phyloP scores from a whole-genome alignment of 2,797 vertebrate species.

The Pangasius djambal region DNA sequence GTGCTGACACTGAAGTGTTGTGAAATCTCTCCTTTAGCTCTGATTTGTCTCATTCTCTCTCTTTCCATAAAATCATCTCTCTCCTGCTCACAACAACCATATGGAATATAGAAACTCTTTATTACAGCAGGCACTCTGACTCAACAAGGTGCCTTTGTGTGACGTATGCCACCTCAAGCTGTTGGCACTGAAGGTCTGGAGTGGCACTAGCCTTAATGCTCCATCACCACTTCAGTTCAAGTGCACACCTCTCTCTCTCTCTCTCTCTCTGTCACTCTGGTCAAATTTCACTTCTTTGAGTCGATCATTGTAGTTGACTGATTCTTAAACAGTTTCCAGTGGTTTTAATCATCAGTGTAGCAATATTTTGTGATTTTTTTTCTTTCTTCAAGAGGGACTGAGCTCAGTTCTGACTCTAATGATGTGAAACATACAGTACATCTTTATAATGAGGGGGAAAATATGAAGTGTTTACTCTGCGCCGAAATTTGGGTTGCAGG shows the following conservation, averaged over 20 bases:
- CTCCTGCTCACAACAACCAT: constrained; percentile 33
- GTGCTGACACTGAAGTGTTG: constrained; percentile 46
- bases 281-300: constrained; percentile 37
- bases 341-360: constrained; percentile 37
- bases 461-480: constrained; percentile 8
- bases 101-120: constrained; percentile 56
- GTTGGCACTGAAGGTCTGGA: constrained; percentile 46
- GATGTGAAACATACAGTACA: constrained; percentile 7
- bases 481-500: constrained; percentile 15
- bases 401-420: constrained; percentile 19
- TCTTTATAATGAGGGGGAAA: constrained; percentile 24
- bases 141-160: constrained; percentile 51
- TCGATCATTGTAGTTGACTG: constrained; percentile 7
- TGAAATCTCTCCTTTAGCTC: constrained; percentile 35
- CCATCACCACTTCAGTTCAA: constrained; percentile 38
- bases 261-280: constrained; percentile 10
- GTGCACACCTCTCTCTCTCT: neutral
- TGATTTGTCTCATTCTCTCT: constrained; percentile 12
- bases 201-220: constrained; percentile 56
- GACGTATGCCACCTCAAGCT: constrained; percentile 47
- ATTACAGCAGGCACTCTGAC: constrained; percentile 47
- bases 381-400: constrained; percentile 17
- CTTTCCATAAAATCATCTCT: constrained; percentile 8
- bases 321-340: neutral
- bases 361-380: constrained; percentile 36